Evolutionary conservation across 2,888 invertebrate species (phyloP).

Genomic region (Cryptus viduatorius): DNA sequence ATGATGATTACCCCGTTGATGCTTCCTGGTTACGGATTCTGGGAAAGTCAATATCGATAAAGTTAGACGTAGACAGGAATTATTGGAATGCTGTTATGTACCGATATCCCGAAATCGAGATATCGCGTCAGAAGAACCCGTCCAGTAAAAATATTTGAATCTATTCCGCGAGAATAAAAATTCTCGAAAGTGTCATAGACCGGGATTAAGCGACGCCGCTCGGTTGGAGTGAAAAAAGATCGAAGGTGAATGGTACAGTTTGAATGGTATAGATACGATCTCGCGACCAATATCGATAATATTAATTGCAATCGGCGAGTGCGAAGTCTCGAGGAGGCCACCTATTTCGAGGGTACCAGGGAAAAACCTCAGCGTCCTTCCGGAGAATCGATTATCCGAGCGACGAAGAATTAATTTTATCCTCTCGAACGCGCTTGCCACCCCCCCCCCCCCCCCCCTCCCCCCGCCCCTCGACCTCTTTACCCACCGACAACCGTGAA

Average conservation of each 20-base stretch:
- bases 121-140: not conserved
- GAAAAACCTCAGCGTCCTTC: constrained; percentile 27
- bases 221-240: constrained; percentile 23
- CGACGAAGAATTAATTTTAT: constrained; percentile 63
- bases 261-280: constrained; percentile 2
- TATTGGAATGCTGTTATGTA: not conserved
- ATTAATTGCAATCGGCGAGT: constrained; percentile 62
- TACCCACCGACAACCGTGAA: constrained; percentile 35
- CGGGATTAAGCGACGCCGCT: not conserved
- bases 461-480: not conserved
- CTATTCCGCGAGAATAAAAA: not conserved
- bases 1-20: too few species aligned
- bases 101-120: not conserved
- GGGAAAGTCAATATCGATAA: not conserved
- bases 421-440: constrained; percentile 55
- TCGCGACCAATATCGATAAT: constrained; percentile 59
- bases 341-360: constrained; percentile 40
- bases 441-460: constrained; percentile 7
- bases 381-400: constrained; percentile 63
- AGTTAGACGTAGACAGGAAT: not conserved
- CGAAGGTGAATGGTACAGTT: constrained; percentile 23
- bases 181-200: constrained; percentile 1
- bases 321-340: constrained; percentile 50
- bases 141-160: not conserved
- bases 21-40: not conserved